A percentile compares a stretch with the other conserved stretches of the same genome.
phyloP scores from a whole-genome alignment of 2,888 invertebrate genomes.

The Protula sp. region DNA sequence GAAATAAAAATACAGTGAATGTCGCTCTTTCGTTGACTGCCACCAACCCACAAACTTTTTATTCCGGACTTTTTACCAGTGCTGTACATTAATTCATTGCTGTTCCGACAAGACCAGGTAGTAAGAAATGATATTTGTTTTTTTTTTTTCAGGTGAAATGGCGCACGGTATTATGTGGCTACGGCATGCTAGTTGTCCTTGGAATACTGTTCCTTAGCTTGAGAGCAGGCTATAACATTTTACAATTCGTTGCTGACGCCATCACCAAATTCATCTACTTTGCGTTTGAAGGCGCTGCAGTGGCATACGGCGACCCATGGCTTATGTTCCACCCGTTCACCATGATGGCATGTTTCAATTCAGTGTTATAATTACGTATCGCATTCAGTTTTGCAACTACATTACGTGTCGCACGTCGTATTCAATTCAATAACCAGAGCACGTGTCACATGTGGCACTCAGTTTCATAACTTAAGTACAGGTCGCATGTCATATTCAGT shows the following conservation, averaged over 20 bases:
- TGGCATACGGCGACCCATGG: conserved; percentile 68
- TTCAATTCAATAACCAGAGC: no score
- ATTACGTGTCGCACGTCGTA: no score
- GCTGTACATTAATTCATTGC: no score
- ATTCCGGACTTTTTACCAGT: no score
- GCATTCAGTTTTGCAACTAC: background rate
- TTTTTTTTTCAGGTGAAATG: conserved; percentile 58
- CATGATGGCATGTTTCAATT: conserved; percentile 64
- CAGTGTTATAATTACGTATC: background rate
- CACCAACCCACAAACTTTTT: no score
- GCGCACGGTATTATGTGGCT: conserved; percentile 74
- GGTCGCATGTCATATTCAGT: no score
- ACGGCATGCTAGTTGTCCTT: conserved; percentile 76
- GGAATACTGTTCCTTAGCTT: conserved; percentile 81
- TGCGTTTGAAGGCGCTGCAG: conserved; percentile 72
- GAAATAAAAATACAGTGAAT: no score
- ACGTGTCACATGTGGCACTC: no score
- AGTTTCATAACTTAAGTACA: no score
- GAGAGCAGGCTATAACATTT: conserved; percentile 69
- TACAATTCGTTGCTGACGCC: conserved; percentile 66
- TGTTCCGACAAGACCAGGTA: no score
- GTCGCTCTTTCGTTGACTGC: no score
- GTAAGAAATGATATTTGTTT: no score
- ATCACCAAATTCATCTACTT: conserved; percentile 74
- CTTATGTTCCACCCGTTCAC: conserved; percentile 65